phyloP scores from a whole-genome alignment of 2,888 invertebrate genomes.

The Anodontia alba region DNA sequence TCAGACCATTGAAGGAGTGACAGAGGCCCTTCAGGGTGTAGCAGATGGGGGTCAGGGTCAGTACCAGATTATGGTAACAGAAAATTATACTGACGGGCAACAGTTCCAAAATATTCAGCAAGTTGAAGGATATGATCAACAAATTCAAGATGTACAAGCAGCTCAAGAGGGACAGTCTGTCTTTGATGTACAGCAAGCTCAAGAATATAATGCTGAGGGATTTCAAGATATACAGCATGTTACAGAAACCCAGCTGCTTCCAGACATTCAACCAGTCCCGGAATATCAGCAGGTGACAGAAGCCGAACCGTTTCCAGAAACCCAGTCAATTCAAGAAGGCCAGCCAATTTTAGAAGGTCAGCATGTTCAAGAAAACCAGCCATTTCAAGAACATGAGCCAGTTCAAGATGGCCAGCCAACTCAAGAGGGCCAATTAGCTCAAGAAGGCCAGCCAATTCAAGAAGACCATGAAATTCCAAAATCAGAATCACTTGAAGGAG shows the following conservation, averaged over 20 bases:
- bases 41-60: not conserved
- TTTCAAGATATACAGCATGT: not conserved
- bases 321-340: too few species aligned
- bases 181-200: not conserved
- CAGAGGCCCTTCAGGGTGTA: not conserved
- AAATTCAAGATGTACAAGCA: not conserved
- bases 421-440: too few species aligned
- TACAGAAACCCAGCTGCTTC: not conserved
- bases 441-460: too few species aligned
- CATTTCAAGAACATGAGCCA: too few species aligned
- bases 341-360: too few species aligned
- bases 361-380: too few species aligned
- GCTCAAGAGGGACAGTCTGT: not conserved
- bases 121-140: not conserved
- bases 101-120: not conserved
- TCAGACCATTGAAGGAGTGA: conserved; percentile 6
- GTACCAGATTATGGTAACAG: conserved; percentile 12
- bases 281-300: too few species aligned
- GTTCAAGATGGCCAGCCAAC: too few species aligned
- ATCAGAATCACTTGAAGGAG: too few species aligned
- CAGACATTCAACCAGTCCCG: not conserved
- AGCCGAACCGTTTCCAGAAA: too few species aligned
- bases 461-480: too few species aligned
- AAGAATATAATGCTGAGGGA: not conserved
- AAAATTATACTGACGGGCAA: not conserved